Conservation (phyloP, 2,797 vertebrate genomes). For the Pelobates cultripes region DNA sequence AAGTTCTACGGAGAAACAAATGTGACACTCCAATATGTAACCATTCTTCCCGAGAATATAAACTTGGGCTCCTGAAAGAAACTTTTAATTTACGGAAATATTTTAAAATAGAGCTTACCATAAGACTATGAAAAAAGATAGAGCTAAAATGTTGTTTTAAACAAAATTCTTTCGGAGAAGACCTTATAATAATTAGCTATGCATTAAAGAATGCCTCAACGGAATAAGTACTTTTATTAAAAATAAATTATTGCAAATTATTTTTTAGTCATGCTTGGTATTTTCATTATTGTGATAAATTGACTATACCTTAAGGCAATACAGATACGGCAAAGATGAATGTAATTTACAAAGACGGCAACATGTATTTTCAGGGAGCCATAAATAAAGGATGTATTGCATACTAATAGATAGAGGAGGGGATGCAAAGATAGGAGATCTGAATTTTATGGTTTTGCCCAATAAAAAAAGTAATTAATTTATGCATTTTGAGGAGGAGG, state of each 20-base stretch:
- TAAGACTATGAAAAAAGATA: slow-evolving; percentile 11
- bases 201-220: slow-evolving; percentile 48
- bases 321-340: slow-evolving; percentile 28
- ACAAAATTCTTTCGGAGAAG: slow-evolving; percentile 15
- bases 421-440: background rate
- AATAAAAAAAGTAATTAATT: no score
- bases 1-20: no score
- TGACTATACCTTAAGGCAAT: slow-evolving; percentile 50
- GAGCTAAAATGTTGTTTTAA: slow-evolving; percentile 15
- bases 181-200: slow-evolving; percentile 25
- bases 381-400: slow-evolving; percentile 1
- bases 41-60: no score
- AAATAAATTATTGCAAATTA: slow-evolving; percentile 47
- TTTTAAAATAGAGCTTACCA: background rate
- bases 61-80: no score
- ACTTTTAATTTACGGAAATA: no score
- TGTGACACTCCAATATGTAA: no score
- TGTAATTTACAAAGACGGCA: slow-evolving; percentile 32
- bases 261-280: slow-evolving; percentile 52
- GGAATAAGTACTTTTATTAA: slow-evolving; percentile 46
- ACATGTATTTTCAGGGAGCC: slow-evolving; percentile 40
- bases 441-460: background rate
- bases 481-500: no score
- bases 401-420: slow-evolving; percentile 31
- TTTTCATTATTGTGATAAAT: slow-evolving; percentile 56